Conservation (phyloP, 2,797 vertebrate genomes). For the Propithecus deckenii region DNA sequence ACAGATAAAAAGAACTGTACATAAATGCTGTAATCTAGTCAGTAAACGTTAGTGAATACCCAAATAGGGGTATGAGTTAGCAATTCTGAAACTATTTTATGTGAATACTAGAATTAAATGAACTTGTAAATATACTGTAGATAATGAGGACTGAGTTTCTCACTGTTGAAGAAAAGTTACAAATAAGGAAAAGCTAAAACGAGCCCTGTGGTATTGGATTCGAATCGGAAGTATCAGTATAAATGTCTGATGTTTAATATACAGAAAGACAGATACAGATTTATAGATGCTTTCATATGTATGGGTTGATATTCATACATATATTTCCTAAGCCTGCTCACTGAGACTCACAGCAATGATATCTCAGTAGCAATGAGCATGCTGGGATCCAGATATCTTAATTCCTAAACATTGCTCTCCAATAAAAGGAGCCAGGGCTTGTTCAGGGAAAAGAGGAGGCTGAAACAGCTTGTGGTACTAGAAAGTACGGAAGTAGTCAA, state of each 20-base stretch:
- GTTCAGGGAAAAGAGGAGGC: background rate
- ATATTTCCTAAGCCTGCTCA: background rate
- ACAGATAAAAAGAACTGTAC: background rate
- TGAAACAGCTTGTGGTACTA: background rate
- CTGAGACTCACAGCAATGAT: background rate
- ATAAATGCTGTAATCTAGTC: background rate
- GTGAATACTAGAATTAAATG: background rate
- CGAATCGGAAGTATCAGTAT: background rate
- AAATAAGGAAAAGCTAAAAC: background rate
- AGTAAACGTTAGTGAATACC: background rate
- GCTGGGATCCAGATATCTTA: background rate
- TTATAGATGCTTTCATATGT: background rate
- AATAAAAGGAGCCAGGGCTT: background rate
- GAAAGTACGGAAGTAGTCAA: background rate
- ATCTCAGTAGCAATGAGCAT: background rate
- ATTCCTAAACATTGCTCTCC: background rate
- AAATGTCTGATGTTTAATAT: background rate
- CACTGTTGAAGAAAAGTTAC: background rate
- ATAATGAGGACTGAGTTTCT: background rate
- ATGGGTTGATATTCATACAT: background rate
- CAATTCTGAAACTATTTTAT: background rate
- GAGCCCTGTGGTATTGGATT: background rate
- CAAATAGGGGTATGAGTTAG: background rate
- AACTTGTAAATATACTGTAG: background rate
- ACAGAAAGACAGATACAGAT: background rate